Conservation (phyloP, 2,797 vertebrate species). For the Crocodylus rhombifer region DNA sequence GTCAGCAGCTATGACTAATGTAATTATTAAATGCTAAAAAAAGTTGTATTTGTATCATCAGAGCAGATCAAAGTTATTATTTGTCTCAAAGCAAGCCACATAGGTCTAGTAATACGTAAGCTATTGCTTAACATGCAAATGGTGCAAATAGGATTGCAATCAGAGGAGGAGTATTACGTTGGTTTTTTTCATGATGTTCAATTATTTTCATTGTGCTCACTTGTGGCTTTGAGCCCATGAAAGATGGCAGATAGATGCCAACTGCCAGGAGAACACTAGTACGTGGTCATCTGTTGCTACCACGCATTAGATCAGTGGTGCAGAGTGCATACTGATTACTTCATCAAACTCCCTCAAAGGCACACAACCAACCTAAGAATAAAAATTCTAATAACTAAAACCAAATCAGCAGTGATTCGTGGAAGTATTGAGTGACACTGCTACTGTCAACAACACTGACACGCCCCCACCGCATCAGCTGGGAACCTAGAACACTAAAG, state of each 20-base stretch:
- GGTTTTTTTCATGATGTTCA: neutral
- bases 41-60: slow-evolving; percentile 63
- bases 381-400: slow-evolving; percentile 46
- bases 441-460: neutral
- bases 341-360: slow-evolving; percentile 26
- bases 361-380: slow-evolving; percentile 11
- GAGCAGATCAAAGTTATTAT: slow-evolving; percentile 68
- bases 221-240: slow-evolving; percentile 41
- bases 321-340: slow-evolving; percentile 42
- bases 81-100: slow-evolving; percentile 39
- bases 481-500: neutral
- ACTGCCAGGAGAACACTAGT: slow-evolving; percentile 59
- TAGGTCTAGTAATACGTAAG: slow-evolving; percentile 9
- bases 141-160: slow-evolving; percentile 22
- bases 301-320: slow-evolving; percentile 47
- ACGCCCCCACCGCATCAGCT: fast-evolving
- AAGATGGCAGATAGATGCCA: slow-evolving; percentile 46
- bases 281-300: slow-evolving; percentile 59
- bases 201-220: slow-evolving; percentile 61
- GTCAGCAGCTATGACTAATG: slow-evolving; percentile 60
- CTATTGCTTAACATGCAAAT: slow-evolving; percentile 44
- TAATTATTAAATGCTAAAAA: slow-evolving; percentile 63
- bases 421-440: slow-evolving; percentile 16
- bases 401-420: neutral
- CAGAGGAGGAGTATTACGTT: neutral